phyloP scores from a whole-genome alignment of 1,140 invertebrate genomes.

The Choristoneura fumiferana region DNA sequence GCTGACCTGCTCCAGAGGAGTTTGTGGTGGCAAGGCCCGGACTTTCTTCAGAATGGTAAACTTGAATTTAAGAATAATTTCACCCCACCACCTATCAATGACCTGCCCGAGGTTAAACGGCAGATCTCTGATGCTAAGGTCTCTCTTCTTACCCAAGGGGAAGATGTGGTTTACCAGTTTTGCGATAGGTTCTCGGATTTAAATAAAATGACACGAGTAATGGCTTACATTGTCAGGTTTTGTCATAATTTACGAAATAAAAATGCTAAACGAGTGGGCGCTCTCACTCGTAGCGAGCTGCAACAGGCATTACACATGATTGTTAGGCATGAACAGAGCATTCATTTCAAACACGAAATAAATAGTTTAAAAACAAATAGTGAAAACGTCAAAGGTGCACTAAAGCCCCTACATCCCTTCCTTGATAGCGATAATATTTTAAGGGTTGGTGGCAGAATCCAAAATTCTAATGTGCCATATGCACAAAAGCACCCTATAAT shows the following conservation, averaged over 20 bases:
- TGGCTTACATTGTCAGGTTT: not conserved
- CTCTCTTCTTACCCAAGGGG: not conserved
- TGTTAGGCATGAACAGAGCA: not conserved
- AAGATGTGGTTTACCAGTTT: not conserved
- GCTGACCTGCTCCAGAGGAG: not conserved
- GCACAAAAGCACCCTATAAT: not conserved
- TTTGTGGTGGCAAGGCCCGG: not conserved
- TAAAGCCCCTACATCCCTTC: not conserved
- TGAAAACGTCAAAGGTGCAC: constrained; percentile 7
- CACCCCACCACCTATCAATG: no score
- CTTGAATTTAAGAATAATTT: no score
- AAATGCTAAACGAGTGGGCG: not conserved
- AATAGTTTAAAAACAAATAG: constrained; percentile 20
- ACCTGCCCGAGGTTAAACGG: no score
- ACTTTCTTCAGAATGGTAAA: not conserved
- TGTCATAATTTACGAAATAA: not conserved
- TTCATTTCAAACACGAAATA: not conserved
- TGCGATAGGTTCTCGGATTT: not conserved
- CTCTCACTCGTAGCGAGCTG: not conserved
- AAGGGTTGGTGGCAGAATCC: no score
- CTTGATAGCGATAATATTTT: no score
- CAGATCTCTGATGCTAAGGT: not conserved
- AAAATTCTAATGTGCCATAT: no score
- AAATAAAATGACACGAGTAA: not conserved
- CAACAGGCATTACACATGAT: not conserved